Conservation (phyloP, 1,140 invertebrate species). For the Meloidogyne chitwoodi region DNA sequence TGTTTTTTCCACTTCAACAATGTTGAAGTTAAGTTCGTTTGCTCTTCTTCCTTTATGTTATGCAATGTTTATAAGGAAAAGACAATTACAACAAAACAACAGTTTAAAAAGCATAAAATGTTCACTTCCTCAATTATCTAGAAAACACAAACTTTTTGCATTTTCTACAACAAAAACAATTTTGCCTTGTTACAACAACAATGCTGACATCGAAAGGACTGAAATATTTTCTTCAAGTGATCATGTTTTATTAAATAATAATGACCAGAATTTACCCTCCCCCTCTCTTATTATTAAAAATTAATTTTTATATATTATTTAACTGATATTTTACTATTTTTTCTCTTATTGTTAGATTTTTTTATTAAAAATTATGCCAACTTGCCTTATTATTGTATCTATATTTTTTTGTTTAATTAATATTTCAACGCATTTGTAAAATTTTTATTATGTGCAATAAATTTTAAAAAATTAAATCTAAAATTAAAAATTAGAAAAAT, state of each 20-base stretch:
- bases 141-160: not conserved
- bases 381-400: too few species aligned
- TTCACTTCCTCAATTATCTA: not conserved
- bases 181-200: not conserved
- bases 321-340: too few species aligned
- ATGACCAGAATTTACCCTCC: not conserved
- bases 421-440: too few species aligned
- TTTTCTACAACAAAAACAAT: not conserved
- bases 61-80: slow-evolving; percentile 50
- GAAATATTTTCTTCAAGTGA: not conserved
- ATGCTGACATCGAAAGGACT: not conserved
- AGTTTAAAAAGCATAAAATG: not conserved
- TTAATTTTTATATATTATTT: too few species aligned
- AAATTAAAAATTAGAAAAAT: too few species aligned
- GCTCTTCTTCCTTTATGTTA: slow-evolving; percentile 63
- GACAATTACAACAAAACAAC: not conserved
- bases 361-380: too few species aligned
- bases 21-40: slow-evolving; percentile 64
- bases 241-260: not conserved
- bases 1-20: slow-evolving; percentile 64
- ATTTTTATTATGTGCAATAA: not conserved
- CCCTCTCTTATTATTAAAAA: not conserved
- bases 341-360: too few species aligned
- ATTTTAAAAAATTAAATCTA: not conserved
- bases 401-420: too few species aligned